Conservation (phyloP, 2,888 invertebrate genomes). For the Eilema depressum region DNA sequence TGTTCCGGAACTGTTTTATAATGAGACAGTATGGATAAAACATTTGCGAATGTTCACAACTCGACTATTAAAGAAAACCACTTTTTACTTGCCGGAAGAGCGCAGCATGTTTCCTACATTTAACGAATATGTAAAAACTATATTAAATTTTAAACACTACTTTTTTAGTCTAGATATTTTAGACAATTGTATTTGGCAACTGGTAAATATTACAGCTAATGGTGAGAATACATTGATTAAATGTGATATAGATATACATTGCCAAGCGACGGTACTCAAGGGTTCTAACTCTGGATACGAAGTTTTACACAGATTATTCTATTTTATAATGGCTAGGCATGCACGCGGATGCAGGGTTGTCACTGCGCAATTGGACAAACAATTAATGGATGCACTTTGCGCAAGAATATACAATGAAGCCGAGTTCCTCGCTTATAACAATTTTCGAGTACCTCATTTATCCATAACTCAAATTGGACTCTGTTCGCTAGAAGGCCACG, state of each 20-base stretch:
- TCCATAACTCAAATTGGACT: constrained; percentile 63
- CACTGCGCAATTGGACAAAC: constrained; percentile 41
- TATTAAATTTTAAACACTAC: not conserved
- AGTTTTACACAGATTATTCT: constrained; percentile 57
- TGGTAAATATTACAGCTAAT: not conserved
- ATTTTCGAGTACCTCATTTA: constrained; percentile 55
- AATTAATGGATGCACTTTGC: constrained; percentile 50
- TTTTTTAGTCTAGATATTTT: not conserved
- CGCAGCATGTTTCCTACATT: not conserved
- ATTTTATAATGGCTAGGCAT: constrained; percentile 13
- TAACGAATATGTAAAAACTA: not conserved
- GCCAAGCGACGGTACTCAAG: not conserved
- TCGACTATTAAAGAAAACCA: not conserved
- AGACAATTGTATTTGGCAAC: constrained; percentile 2
- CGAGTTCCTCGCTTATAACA: constrained; percentile 53
- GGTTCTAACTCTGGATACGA: constrained; percentile 61
- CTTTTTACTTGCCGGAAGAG: not conserved
- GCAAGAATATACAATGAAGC: constrained; percentile 55
- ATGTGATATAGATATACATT: not conserved
- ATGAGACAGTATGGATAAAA: not conserved
- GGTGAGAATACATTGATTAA: not conserved
- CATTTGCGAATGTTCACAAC: not conserved
- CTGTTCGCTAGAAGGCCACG: constrained; percentile 61
- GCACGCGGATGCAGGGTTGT: constrained; percentile 10
- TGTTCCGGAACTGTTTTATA: not conserved